A percentile compares a stretch with the other conserved stretches of the same genome.
Conservation (phyloP, 2,113 vertebrate genomes). For the Corythornis madagascariensis region DNA sequence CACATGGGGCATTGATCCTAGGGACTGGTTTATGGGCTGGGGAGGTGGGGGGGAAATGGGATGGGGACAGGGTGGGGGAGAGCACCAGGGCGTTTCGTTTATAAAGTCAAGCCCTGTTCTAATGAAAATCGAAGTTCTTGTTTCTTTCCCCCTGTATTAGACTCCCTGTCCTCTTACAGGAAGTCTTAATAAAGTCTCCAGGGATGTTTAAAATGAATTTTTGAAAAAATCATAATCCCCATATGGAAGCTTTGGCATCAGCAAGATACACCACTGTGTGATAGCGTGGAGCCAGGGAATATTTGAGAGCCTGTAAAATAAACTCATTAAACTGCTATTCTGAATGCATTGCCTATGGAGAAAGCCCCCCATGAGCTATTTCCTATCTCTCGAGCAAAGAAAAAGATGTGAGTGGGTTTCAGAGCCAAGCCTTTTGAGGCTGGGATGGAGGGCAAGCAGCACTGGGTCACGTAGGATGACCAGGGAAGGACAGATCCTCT, state of each 20-base stretch:
- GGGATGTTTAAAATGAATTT: conserved; percentile 45
- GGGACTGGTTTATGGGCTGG: conserved; percentile 31
- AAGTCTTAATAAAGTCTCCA: conserved; percentile 45
- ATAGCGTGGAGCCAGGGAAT: conserved; percentile 30
- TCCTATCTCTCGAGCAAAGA: background rate
- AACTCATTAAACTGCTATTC: background rate
- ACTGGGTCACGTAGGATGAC: fast-evolving
- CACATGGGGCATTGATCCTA: conserved; percentile 51
- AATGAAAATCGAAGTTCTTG: background rate
- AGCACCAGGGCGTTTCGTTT: background rate
- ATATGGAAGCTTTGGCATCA: background rate
- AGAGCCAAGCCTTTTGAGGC: background rate
- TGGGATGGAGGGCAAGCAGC: background rate
- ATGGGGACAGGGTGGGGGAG: background rate
- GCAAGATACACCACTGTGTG: background rate
- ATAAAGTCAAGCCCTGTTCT: conserved; percentile 35
- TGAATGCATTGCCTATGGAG: conserved; percentile 15
- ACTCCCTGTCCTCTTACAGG: conserved; percentile 50
- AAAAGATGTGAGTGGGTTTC: background rate
- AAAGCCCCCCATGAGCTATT: background rate
- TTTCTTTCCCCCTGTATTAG: conserved; percentile 3
- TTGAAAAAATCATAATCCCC: background rate
- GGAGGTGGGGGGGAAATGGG: background rate
- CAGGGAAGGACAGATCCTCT: background rate
- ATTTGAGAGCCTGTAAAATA: conserved; percentile 20